phyloP scores from a whole-genome alignment of 2,888 invertebrate species.

The Drosophila mimica region DNA sequence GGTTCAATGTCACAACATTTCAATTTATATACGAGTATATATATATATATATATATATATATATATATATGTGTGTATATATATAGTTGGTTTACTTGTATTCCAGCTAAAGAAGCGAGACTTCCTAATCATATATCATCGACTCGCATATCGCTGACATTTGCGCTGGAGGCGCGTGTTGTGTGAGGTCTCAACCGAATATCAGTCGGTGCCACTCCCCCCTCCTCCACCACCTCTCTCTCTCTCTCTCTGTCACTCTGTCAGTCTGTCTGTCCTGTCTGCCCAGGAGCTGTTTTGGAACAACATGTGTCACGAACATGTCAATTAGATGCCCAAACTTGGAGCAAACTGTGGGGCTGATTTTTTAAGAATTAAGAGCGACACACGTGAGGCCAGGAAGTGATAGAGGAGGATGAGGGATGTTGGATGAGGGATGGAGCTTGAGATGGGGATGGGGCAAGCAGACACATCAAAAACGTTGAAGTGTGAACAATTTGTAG shows the following conservation, averaged over 20 bases:
- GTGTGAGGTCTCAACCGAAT: slow-evolving; percentile 64
- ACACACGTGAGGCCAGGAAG: slow-evolving; percentile 59
- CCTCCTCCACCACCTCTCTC: neutral
- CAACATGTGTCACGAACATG: slow-evolving; percentile 81
- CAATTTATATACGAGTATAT: neutral
- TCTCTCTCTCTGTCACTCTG: neutral
- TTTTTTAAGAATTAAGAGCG: slow-evolving; percentile 37
- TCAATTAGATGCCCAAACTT: slow-evolving; percentile 74
- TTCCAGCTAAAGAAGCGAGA: slow-evolving; percentile 65
- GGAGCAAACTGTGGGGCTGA: slow-evolving; percentile 25
- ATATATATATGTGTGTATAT: neutral
- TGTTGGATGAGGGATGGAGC: neutral
- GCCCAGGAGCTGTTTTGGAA: slow-evolving; percentile 46
- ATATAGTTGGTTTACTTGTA: slow-evolving; percentile 2
- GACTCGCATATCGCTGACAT: slow-evolving; percentile 78
- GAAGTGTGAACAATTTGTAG: slow-evolving; percentile 82
- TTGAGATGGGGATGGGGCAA: neutral
- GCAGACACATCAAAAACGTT: slow-evolving; percentile 63
- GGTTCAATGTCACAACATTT: neutral
- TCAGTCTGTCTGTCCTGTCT: slow-evolving; percentile 17
- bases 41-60: neutral
- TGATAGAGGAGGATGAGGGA: neutral
- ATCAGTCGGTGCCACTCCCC: neutral
- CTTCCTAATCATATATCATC: slow-evolving; percentile 80
- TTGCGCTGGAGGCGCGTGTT: slow-evolving; percentile 64